These are phyloP conservation scores for Argyra leucocephala DNA, from an alignment of 2,888 invertebrate species.

Conservation along the genomic window DNA sequence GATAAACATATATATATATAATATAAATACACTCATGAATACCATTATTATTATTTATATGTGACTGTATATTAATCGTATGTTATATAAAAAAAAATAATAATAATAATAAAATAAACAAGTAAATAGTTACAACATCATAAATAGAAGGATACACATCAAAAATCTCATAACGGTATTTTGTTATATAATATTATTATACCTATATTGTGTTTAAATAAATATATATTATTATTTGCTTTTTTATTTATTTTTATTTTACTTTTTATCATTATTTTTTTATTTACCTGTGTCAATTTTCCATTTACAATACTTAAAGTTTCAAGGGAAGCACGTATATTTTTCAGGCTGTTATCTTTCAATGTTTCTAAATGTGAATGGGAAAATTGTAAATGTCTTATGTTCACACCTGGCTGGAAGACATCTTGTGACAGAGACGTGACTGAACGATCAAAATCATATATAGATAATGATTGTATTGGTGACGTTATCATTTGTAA, in stretches of 20 bases:
- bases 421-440: conserved; percentile 64
- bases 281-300: conserved; percentile 45
- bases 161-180: too few relatives aligned
- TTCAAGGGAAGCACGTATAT: conserved; percentile 64
- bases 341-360: conserved; percentile 62
- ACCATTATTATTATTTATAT: too few relatives aligned
- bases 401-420: conserved; percentile 59
- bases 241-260: background rate
- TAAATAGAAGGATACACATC: too few relatives aligned
- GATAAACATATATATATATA: too few relatives aligned
- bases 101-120: too few relatives aligned
- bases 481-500: conserved; percentile 58
- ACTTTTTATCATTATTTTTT: background rate
- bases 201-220: too few relatives aligned
- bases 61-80: too few relatives aligned
- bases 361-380: conserved; percentile 64
- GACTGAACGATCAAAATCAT: conserved; percentile 75
- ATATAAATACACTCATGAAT: too few relatives aligned
- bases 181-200: too few relatives aligned
- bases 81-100: too few relatives aligned
- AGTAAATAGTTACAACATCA: too few relatives aligned
- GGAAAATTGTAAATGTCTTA: conserved; percentile 67
- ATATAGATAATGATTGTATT: conserved; percentile 77
- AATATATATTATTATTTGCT: too few relatives aligned
- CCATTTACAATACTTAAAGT: conserved; percentile 69